A percentile compares a stretch with the other conserved stretches of the same genome.
Conservation (phyloP, 1,140 invertebrate species). For the Gryon sp. region DNA sequence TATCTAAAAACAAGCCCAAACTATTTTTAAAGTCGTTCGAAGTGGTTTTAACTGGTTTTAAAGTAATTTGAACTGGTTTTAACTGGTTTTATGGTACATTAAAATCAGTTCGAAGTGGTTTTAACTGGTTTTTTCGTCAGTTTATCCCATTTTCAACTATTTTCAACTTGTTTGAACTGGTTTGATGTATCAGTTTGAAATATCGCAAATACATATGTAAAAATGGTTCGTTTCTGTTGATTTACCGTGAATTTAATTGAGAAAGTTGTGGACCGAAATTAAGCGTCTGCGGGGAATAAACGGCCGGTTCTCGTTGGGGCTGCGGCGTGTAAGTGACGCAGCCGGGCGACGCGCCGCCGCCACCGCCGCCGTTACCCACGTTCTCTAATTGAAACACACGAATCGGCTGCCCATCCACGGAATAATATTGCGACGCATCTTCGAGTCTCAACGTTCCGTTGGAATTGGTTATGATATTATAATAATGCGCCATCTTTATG, state of each 20-base stretch:
- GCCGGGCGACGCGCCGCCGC: conserved; percentile 66
- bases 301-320: conserved; percentile 67
- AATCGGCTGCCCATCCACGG: conserved; percentile 72
- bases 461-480: conserved; percentile 73
- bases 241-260: conserved; percentile 76
- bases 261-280: conserved; percentile 70
- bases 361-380: conserved; percentile 71
- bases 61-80: too few species aligned
- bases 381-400: conserved; percentile 73
- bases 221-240: neutral
- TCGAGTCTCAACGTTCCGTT: conserved; percentile 73
- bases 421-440: conserved; percentile 71
- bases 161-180: too few species aligned
- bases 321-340: conserved; percentile 71
- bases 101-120: too few species aligned
- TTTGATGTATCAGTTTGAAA: too few species aligned
- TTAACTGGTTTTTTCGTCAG: too few species aligned
- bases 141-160: too few species aligned
- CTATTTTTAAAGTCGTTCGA: too few species aligned
- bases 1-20: too few species aligned
- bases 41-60: too few species aligned
- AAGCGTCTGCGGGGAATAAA: conserved; percentile 70
- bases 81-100: too few species aligned
- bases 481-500: conserved; percentile 79
- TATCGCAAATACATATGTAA: neutral